Base-by-base conservation (phyloP, 2,113 vertebrate genomes). In the Hippocampus abdominalis region DNA sequence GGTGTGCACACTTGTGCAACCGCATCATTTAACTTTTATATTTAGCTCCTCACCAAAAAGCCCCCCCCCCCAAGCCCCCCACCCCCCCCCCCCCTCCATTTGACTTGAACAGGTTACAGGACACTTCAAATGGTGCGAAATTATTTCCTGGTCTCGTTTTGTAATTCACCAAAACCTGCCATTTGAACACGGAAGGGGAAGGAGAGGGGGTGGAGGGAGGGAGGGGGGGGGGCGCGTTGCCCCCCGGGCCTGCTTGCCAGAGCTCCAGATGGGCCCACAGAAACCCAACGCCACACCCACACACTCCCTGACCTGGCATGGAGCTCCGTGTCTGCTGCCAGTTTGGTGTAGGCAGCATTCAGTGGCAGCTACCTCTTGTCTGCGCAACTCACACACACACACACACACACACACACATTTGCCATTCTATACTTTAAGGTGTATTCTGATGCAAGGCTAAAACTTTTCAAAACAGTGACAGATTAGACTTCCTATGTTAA, bases 191-290 rank as follows among this genome's bases (percentile, higher is more conserved):
- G 32, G 32, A 36, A 0, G 5, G 5, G 32, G 32, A 6, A 36
- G 13, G 42, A n/a, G 10, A 1, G 42, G 12, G 42, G 42, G 42
- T 3, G 42, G 10, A 1, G 42, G 12, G 42, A n/a, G 13, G 42
- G 10, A 1, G 42, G 12, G 42, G 42, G 42, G 10, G 10, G 11
- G 10, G 2, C 12, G 42, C 42, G 42, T 44, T 44, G 42, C 42
- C 42, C 78, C 61, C 72, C 56, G 8, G 68, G 64, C 64, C 44
- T 53, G 40, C 59, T 71, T 90, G 81, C 89, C 86, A 91, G 84
- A 74, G 87, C 79, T 81, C 81, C 90, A 91, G 89, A 91, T 92
- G 90, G 89, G 81, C 78, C 79, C 73, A 82, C 63, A 77, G n/a
- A 73, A 76, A 27, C 74, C 77, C 81, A 80, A 69, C 68, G 74